Conservation (phyloP, 1,140 invertebrate species). For the roundworm (Caenorhabditis elegans) region DNA sequence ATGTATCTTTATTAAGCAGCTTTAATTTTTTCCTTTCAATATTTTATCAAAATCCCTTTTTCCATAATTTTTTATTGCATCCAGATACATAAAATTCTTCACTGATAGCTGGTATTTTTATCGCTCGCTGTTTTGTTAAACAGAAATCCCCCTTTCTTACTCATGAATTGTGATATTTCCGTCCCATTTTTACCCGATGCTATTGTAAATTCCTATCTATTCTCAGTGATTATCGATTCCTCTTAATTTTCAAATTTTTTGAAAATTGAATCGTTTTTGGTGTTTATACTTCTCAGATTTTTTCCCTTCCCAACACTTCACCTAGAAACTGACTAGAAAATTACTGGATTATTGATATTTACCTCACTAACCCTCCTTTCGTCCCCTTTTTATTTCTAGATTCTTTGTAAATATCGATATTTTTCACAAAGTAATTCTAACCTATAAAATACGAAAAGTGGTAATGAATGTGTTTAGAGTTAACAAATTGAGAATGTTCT, state of each 20-base stretch:
- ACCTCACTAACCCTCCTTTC: not conserved
- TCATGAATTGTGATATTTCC: too few relatives aligned
- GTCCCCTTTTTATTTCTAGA: not conserved
- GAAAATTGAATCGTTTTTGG: too few relatives aligned
- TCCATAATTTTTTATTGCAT: not conserved
- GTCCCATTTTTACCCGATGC: not conserved
- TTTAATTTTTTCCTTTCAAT: not conserved
- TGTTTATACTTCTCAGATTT: too few relatives aligned
- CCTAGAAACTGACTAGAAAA: not conserved
- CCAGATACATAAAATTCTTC: not conserved
- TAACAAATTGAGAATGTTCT: too few relatives aligned
- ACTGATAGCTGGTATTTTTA: not conserved
- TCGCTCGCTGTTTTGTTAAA: not conserved
- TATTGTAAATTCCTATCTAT: not conserved
- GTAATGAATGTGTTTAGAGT: too few relatives aligned
- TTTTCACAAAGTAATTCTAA: too few relatives aligned
- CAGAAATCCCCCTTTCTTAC: too few relatives aligned
- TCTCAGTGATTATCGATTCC: not conserved
- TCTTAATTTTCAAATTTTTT: not conserved
- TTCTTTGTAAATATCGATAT: not conserved
- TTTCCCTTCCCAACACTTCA: not conserved
- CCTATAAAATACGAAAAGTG: too few relatives aligned
- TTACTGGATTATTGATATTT: not conserved
- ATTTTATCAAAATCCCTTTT: not conserved
- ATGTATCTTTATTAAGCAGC: too few relatives aligned